A percentile compares a stretch with the other conserved stretches of the same genome.
These are phyloP conservation scores for Setipinna tenuifilis DNA, from an alignment of 2,797 vertebrate genomes.

Conservation along the genomic window DNA sequence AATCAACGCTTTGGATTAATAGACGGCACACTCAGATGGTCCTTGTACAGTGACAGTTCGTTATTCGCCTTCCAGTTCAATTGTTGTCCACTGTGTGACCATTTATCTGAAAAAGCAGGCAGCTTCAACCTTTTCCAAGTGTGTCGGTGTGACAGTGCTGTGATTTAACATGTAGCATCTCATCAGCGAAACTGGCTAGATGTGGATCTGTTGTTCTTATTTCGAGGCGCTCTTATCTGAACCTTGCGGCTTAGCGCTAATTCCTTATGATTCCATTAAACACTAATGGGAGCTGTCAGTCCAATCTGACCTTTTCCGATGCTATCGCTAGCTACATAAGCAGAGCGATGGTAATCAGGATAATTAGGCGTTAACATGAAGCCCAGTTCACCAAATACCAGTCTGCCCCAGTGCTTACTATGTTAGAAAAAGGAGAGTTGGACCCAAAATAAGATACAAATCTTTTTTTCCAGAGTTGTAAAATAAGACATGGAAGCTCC, in stretches of 20 bases:
- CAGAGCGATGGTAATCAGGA: constrained; percentile 68
- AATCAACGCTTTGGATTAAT: neutral
- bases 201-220: constrained; percentile 37
- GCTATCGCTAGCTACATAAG: constrained; percentile 67
- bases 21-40: neutral
- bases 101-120: constrained; percentile 66
- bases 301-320: constrained; percentile 72
- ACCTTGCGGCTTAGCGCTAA: constrained; percentile 64
- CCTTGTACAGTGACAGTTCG: neutral
- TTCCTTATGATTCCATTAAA: constrained; percentile 68
- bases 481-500: too few species aligned
- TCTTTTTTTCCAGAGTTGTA: too few species aligned
- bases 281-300: constrained; percentile 49
- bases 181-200: constrained; percentile 47
- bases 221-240: neutral
- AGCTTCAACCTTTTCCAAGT: constrained; percentile 66
- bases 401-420: neutral
- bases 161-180: constrained; percentile 11
- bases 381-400: constrained; percentile 11
- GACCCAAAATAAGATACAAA: neutral
- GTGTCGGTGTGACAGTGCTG: constrained; percentile 48
- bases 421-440: neutral
- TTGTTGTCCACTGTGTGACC: constrained; percentile 1
- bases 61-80: neutral
- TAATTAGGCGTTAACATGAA: constrained; percentile 63